phyloP scores from a whole-genome alignment of 2,113 vertebrate genomes.

The Brienomyrus brachyistius region DNA sequence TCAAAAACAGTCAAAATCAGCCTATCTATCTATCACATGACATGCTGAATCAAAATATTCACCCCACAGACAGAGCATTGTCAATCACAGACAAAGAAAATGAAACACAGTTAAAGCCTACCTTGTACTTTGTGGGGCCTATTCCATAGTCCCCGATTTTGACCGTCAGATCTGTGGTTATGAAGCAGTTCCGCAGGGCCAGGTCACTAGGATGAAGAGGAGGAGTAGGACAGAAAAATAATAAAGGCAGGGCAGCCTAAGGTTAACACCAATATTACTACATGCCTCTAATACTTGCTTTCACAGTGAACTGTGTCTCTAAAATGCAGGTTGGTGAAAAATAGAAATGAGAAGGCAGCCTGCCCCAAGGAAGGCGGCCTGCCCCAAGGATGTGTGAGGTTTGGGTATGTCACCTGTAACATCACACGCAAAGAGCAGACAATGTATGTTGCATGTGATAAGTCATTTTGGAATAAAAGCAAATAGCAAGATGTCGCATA shows the following conservation, averaged over 20 bases:
- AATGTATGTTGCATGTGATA: not conserved
- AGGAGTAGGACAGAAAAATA: not conserved
- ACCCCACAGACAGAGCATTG: not conserved
- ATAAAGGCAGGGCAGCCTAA: not conserved
- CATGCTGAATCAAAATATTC: not conserved
- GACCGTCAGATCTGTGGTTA: constrained; percentile 69
- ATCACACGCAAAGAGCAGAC: not conserved
- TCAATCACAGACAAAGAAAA: not conserved
- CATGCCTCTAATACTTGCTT: not conserved
- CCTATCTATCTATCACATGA: not conserved
- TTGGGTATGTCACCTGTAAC: not conserved
- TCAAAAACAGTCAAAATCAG: not conserved
- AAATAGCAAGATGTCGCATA: not conserved
- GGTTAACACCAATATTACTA: not conserved
- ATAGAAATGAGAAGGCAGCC: not conserved
- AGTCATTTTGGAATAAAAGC: not conserved
- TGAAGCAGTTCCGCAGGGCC: constrained; percentile 70
- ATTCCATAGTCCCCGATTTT: constrained; percentile 74
- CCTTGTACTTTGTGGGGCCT: constrained; percentile 71
- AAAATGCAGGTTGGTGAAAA: not conserved
- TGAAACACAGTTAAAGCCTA: constrained; percentile 33
- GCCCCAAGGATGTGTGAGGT: not conserved
- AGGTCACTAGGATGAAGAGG: constrained; percentile 55
- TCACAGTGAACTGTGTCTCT: not conserved
- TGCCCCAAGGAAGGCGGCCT: not conserved